These are phyloP conservation scores for Carettochelys insculpta DNA, from an alignment of 2,113 vertebrate genomes.

Conservation along the genomic window DNA sequence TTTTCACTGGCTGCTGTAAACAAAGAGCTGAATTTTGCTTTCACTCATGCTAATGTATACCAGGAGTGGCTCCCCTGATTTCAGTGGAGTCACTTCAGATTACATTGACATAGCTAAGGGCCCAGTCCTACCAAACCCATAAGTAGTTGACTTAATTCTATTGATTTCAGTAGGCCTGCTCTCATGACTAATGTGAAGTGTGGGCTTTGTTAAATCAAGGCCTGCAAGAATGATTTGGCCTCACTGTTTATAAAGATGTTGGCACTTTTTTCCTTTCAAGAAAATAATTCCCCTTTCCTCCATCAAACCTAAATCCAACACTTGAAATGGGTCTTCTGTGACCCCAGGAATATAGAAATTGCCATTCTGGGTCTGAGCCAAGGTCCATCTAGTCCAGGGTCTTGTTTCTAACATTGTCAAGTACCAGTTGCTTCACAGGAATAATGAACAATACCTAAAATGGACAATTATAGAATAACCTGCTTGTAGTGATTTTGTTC, in stretches of 20 bases:
- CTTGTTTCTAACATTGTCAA: not conserved
- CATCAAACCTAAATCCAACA: not conserved
- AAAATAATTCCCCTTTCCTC: not conserved
- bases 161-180: not conserved
- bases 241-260: not conserved
- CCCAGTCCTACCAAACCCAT: not conserved
- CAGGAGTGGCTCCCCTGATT: not conserved
- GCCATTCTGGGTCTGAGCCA: fast-evolving
- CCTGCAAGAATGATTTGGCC: not conserved
- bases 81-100: not conserved
- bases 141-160: not conserved
- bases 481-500: conserved; percentile 49
- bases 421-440: conserved; percentile 3
- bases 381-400: not conserved
- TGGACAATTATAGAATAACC: conserved; percentile 20
- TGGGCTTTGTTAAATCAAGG: fast-evolving
- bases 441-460: not conserved
- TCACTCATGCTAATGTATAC: not conserved
- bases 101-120: not conserved
- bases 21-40: not conserved
- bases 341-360: not conserved
- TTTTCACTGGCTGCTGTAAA: not conserved
- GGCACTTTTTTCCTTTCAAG: not conserved
- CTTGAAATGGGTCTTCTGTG: not conserved
- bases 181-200: not conserved